Evolutionary conservation across 2,113 vertebrate species (phyloP).

Genomic region (Onychorhynchus coronatus): DNA sequence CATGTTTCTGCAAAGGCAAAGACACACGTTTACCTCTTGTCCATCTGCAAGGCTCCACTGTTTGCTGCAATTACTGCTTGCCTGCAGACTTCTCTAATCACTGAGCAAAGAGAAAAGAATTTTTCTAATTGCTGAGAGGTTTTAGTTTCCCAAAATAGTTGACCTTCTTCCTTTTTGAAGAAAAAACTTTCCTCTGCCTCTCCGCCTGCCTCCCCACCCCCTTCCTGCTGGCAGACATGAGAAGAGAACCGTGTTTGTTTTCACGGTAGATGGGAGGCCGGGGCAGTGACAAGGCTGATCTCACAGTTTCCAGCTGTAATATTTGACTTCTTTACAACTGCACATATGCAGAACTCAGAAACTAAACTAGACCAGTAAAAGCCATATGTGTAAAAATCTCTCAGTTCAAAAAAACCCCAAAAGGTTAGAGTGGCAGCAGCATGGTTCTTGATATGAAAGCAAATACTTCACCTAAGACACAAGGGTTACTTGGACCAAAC

Average conservation of each 20-base stretch:
- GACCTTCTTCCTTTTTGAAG: constrained; percentile 41
- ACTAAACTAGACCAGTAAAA: background rate
- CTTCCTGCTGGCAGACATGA: constrained; percentile 46
- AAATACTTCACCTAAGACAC: background rate
- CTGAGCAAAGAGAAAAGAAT: constrained; percentile 34
- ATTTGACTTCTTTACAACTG: constrained; percentile 52
- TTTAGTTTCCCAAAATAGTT: constrained; percentile 60
- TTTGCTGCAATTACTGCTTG: constrained; percentile 2
- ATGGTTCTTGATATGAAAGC: background rate
- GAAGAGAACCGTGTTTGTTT: constrained; percentile 53
- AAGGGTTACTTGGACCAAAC: background rate
- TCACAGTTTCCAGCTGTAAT: constrained; percentile 60
- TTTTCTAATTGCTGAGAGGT: constrained; percentile 41
- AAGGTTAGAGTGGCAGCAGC: background rate
- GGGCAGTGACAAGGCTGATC: constrained; percentile 27
- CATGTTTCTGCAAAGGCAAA: background rate
- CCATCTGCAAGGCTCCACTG: background rate
- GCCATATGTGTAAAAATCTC: background rate
- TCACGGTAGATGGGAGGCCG: background rate
- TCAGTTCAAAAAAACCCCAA: background rate
- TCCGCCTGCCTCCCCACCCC: background rate
- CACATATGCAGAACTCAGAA: constrained; percentile 34
- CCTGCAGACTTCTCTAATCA: constrained; percentile 39
- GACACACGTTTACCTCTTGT: background rate
- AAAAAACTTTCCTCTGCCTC: constrained; percentile 35